A percentile compares a stretch with the other conserved stretches of the same genome.
These are phyloP conservation scores for Ruditapes philippinarum DNA, from an alignment of 1,140 invertebrate species.

Conservation along the genomic window DNA sequence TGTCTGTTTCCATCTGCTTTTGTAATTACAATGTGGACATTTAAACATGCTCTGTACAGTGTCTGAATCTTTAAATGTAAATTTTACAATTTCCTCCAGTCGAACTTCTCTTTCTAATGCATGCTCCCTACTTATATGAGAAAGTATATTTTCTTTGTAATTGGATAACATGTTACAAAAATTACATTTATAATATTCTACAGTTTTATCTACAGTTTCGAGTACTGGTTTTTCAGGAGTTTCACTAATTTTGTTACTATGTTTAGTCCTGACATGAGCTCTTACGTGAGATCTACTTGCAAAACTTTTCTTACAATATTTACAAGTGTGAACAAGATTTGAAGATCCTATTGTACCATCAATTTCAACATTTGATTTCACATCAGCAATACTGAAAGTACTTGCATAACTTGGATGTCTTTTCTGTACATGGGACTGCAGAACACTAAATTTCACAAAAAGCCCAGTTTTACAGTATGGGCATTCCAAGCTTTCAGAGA, in stretches of 20 bases:
- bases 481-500: slow-evolving; percentile 24
- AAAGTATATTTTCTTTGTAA: background rate
- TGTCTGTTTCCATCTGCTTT: background rate
- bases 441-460: background rate
- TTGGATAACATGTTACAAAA: background rate
- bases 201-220: background rate
- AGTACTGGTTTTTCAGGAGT: background rate
- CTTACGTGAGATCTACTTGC: background rate
- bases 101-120: background rate
- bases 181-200: background rate
- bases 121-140: slow-evolving; percentile 21
- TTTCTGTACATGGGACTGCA: background rate
- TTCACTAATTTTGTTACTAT: background rate
- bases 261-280: slow-evolving; percentile 13
- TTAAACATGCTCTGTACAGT: background rate
- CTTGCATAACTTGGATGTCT: slow-evolving; percentile 4
- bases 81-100: background rate
- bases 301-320: slow-evolving; percentile 38
- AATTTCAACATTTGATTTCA: background rate
- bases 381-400: slow-evolving; percentile 14
- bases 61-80: background rate
- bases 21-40: slow-evolving; percentile 25
- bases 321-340: slow-evolving; percentile 24
- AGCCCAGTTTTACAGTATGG: slow-evolving; percentile 19
- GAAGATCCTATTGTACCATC: background rate